phyloP scores from a whole-genome alignment of 2,797 vertebrate species.

The Lagodon rhomboides region DNA sequence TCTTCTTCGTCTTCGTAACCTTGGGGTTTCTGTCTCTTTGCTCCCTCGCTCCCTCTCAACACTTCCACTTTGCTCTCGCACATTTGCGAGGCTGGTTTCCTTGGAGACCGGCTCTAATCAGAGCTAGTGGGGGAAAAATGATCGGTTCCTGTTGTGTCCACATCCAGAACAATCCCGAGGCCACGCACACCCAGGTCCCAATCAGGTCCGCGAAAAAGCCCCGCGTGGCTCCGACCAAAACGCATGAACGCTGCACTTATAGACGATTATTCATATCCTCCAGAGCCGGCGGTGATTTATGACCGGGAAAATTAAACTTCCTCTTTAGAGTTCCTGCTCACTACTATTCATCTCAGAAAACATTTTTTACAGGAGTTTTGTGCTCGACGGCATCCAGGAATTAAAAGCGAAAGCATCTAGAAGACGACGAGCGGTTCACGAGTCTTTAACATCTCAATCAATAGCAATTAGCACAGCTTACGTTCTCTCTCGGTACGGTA shows the following conservation, averaged over 20 bases:
- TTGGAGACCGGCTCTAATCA: conserved; percentile 44
- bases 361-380: conserved; percentile 31
- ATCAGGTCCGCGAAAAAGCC: conserved; percentile 19
- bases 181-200: background rate
- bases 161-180: conserved; percentile 7
- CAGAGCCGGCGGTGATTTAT: conserved; percentile 65
- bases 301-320: conserved; percentile 66
- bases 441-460: conserved; percentile 73
- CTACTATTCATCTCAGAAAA: conserved; percentile 44
- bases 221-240: conserved; percentile 40
- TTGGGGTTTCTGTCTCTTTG: conserved; percentile 9
- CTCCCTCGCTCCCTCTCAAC: conserved; percentile 29
- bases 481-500: conserved; percentile 50
- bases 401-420: conserved; percentile 25
- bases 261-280: conserved; percentile 57
- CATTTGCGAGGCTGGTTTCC: conserved; percentile 44
- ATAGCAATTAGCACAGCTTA: conserved; percentile 71
- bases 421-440: conserved; percentile 9
- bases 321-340: conserved; percentile 46
- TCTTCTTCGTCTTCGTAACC: conserved; percentile 13
- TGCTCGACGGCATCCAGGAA: conserved; percentile 7
- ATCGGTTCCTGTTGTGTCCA: conserved; percentile 16
- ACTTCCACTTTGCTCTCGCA: conserved; percentile 20
- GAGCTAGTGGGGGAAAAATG: background rate
- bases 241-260: conserved; percentile 53